Percentiles rank a stretch among this genome's conserved stretches.
Conservation (phyloP, 2,888 invertebrate species). For the Stenchaetothrips biformis region DNA sequence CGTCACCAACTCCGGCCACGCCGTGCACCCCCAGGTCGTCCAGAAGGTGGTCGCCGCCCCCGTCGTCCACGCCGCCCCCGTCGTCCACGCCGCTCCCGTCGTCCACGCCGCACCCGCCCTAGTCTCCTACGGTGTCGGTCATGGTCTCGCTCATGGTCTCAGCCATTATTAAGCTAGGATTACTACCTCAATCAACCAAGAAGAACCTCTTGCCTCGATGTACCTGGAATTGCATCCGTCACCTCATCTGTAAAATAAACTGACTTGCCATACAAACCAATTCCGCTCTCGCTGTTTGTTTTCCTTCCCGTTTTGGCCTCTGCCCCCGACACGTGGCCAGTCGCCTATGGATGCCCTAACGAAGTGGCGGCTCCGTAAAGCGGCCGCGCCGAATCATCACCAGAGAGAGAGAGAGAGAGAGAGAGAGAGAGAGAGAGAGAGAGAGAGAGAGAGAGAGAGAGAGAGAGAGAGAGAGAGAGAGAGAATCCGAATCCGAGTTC, state of each 20-base stretch:
- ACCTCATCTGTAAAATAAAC: conserved; percentile 15
- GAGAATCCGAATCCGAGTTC: no score
- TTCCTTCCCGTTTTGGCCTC: no score
- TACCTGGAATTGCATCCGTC: conserved; percentile 4
- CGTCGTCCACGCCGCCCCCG: not conserved
- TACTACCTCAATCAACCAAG: not conserved
- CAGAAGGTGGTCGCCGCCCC: not conserved
- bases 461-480: no score
- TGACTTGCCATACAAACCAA: conserved; percentile 17
- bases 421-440: no score
- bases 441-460: no score
- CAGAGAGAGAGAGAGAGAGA: no score
- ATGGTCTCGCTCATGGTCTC: not conserved
- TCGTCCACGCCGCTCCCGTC: not conserved
- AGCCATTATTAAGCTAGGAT: not conserved
- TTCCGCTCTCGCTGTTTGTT: not conserved
- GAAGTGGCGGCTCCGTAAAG: no score
- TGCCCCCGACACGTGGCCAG: no score
- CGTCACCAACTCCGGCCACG: conserved; percentile 44
- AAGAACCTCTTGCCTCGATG: conserved; percentile 13
- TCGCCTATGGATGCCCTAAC: no score
- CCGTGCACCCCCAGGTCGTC: conserved; percentile 13
- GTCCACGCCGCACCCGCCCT: conserved; percentile 15
- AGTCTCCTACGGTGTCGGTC: conserved; percentile 1
- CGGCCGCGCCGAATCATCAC: no score